Evolutionary conservation across 2,888 invertebrate genomes (phyloP).

Genomic region (Calliphora vomitoria): DNA sequence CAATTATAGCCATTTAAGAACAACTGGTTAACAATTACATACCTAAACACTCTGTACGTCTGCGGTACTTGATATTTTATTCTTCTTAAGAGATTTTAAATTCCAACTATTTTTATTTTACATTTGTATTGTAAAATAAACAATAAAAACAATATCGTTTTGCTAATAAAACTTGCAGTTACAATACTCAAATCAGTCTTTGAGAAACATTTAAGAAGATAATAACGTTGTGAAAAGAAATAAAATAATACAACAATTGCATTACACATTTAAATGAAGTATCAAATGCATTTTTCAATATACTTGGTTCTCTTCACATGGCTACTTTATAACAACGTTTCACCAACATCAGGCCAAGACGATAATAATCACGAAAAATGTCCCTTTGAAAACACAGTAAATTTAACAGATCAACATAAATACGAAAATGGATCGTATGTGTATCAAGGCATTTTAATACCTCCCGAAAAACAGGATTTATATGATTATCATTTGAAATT

Average conservation of each 20-base stretch:
- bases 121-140: background rate
- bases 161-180: background rate
- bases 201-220: too few relatives aligned
- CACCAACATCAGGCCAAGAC: background rate
- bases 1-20: too few relatives aligned
- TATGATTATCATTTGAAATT: conserved; percentile 72
- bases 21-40: too few relatives aligned
- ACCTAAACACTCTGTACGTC: background rate
- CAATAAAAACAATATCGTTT: background rate
- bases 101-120: conserved; percentile 28
- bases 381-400: conserved; percentile 75
- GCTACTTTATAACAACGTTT: background rate
- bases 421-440: conserved; percentile 77
- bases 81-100: conserved; percentile 32
- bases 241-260: too few relatives aligned
- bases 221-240: too few relatives aligned
- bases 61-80: too few relatives aligned
- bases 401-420: conserved; percentile 75
- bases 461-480: conserved; percentile 68
- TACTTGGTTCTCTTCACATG: background rate
- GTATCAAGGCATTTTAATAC: conserved; percentile 76
- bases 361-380: conserved; percentile 59
- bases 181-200: too few relatives aligned
- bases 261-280: too few relatives aligned
- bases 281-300: conserved; percentile 26